These are phyloP conservation scores for Griposia aprilina DNA, from an alignment of 2,888 invertebrate species.

Conservation along the genomic window DNA sequence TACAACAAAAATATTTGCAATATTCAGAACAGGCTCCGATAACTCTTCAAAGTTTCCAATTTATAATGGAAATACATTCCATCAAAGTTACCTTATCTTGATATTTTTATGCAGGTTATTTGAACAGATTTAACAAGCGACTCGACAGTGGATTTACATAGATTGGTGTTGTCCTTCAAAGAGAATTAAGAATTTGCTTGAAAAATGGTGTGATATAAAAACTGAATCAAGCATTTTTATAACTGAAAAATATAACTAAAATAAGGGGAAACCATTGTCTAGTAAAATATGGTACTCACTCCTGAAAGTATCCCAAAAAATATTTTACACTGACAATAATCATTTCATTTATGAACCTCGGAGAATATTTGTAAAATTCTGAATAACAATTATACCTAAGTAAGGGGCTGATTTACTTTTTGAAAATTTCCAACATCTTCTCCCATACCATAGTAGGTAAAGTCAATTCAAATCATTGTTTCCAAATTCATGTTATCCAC, in stretches of 20 bases:
- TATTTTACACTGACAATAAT: background rate
- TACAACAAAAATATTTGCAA: slow-evolving; percentile 60
- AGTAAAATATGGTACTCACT: background rate
- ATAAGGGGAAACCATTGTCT: background rate
- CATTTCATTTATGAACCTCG: background rate
- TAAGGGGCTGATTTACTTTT: background rate
- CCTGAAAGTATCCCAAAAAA: background rate
- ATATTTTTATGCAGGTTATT: slow-evolving; percentile 46
- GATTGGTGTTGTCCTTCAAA: background rate
- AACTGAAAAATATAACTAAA: background rate
- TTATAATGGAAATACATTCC: slow-evolving; percentile 59
- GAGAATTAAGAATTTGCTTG: background rate
- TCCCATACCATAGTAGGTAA: no score
- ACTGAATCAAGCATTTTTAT: background rate
- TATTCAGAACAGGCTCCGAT: slow-evolving; percentile 46
- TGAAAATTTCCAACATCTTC: background rate
- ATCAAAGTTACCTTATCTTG: slow-evolving; percentile 50
- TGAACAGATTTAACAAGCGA: slow-evolving; percentile 41
- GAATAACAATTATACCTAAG: background rate
- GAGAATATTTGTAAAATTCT: background rate
- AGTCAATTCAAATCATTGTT: background rate
- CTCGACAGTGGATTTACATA: slow-evolving; percentile 35
- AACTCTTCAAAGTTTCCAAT: slow-evolving; percentile 59
- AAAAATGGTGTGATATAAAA: background rate
- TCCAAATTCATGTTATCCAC: background rate